Evolutionary conservation across 2,888 invertebrate species (phyloP).

Genomic region (Pheosia tremula): DNA sequence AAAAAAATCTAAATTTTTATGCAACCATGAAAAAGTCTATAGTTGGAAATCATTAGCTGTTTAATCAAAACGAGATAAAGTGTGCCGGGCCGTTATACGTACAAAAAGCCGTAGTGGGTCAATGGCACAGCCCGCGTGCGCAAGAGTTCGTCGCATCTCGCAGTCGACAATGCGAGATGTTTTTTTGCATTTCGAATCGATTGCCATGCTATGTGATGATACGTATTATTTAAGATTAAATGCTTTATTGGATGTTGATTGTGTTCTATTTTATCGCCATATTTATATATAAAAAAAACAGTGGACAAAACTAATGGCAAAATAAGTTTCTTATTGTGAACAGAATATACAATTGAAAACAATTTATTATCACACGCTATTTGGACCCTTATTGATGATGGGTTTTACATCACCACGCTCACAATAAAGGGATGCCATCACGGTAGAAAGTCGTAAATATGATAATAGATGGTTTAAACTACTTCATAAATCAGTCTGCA

Average conservation of each 20-base stretch:
- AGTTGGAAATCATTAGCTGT: slow-evolving; percentile 65
- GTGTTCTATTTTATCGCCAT: not conserved
- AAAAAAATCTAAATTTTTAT: slow-evolving; percentile 19
- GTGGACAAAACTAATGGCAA: not conserved
- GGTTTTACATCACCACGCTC: too few species aligned
- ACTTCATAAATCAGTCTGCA: not conserved
- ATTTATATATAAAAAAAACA: not conserved
- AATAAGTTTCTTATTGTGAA: too few species aligned
- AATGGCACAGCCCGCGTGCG: slow-evolving; percentile 64
- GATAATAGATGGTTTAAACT: not conserved
- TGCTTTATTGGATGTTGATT: slow-evolving; percentile 17
- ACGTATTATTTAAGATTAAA: slow-evolving; percentile 30
- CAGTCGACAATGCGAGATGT: slow-evolving; percentile 20
- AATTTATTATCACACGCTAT: too few species aligned
- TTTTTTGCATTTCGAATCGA: slow-evolving; percentile 43
- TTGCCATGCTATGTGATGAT: slow-evolving; percentile 27
- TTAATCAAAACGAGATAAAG: slow-evolving; percentile 77
- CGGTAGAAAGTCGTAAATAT: too few species aligned
- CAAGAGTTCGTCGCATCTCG: slow-evolving; percentile 44
- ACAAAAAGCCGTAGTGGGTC: slow-evolving; percentile 81
- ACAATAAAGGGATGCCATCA: too few species aligned
- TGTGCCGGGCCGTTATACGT: slow-evolving; percentile 76
- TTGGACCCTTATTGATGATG: too few species aligned
- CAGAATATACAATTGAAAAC: too few species aligned
- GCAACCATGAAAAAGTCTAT: slow-evolving; percentile 41